A percentile compares a stretch with the other conserved stretches of the same genome.
Conservation (phyloP, 2,113 vertebrate species). For the Saccopteryx leptura region DNA sequence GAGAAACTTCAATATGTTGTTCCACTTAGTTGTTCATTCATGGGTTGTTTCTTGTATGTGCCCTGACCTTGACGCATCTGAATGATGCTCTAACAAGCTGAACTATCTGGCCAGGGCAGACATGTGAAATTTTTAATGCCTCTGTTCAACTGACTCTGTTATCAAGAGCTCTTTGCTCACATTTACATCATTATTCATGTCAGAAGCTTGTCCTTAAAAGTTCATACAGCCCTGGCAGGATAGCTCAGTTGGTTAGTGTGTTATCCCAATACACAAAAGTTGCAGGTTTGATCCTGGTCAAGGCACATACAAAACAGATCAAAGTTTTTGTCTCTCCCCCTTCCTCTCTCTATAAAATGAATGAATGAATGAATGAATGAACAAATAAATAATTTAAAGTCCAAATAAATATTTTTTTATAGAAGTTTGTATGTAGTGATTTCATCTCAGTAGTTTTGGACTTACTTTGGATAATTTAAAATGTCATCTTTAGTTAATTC, state of each 20-base stretch:
- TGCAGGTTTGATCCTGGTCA: too few relatives aligned
- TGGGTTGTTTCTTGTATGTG: too few relatives aligned
- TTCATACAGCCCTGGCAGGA: background rate
- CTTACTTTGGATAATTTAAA: conserved; percentile 15
- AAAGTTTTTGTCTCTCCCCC: too few relatives aligned
- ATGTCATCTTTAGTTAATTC: background rate
- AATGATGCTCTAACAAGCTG: background rate
- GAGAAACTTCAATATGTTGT: too few relatives aligned
- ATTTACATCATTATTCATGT: background rate
- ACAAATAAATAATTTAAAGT: background rate
- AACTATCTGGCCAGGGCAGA: background rate
- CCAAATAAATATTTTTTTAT: background rate
- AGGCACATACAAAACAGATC: too few relatives aligned
- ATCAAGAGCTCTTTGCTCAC: background rate
- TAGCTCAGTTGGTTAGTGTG: too few relatives aligned
- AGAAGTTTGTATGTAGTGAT: background rate
- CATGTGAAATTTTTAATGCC: too few relatives aligned
- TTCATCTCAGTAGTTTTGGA: conserved; percentile 6
- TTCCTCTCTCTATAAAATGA: too few relatives aligned
- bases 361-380: too few relatives aligned
- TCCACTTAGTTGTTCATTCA: too few relatives aligned
- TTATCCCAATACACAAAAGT: too few relatives aligned
- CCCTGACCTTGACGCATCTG: background rate
- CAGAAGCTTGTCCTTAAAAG: conserved; percentile 17
- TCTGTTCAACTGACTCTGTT: background rate